Conservation (phyloP, 2,113 vertebrate genomes). For the Barnardius zonarius region DNA sequence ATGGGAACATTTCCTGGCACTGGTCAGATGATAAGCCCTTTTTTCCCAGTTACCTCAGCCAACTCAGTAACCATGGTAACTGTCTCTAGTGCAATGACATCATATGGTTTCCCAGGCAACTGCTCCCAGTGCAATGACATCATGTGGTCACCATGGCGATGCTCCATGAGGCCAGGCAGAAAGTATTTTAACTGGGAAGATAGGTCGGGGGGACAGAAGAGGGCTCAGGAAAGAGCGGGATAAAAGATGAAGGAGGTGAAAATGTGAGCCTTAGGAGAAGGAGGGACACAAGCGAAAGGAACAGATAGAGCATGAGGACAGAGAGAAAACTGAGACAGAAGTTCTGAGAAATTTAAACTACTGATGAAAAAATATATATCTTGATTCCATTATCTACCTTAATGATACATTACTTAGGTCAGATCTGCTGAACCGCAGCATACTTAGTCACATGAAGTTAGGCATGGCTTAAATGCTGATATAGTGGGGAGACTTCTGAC, state of each 20-base stretch:
- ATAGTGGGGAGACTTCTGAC: neutral
- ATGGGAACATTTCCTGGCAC: constrained; percentile 35
- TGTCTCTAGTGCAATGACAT: constrained; percentile 62
- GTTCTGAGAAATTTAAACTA: neutral
- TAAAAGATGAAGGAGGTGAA: neutral
- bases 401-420: neutral
- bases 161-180: constrained; percentile 40
- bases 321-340: neutral
- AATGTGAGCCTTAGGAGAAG: neutral
- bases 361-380: neutral
- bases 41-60: constrained; percentile 24
- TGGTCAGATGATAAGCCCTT: neutral
- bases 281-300: neutral
- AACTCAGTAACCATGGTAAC: constrained; percentile 47
- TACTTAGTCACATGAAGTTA: neutral
- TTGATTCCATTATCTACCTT: neutral
- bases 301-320: neutral
- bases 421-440: neutral
- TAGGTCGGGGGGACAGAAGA: constrained; percentile 10
- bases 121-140: constrained; percentile 42
- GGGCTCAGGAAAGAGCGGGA: neutral
- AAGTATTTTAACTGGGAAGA: constrained; percentile 20
- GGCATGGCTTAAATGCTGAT: neutral
- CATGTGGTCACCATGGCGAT: constrained; percentile 58
- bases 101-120: constrained; percentile 62